Evolutionary conservation across 2,888 invertebrate species (phyloP), one percentile per base, ranked within the genome.

Genomic region (Mechanitis mazaeus): DNA sequence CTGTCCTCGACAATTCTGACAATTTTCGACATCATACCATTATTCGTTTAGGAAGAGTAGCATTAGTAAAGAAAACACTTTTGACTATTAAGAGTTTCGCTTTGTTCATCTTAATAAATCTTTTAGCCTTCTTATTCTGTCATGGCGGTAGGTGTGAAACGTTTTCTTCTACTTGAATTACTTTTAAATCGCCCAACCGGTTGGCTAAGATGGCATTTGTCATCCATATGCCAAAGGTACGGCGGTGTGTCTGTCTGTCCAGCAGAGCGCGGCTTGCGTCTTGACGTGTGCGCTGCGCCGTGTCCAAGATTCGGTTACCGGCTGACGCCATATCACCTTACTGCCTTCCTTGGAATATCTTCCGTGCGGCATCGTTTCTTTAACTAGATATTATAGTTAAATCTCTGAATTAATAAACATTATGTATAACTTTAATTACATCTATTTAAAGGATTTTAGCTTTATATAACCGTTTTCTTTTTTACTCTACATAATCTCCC

Each of bases 241-340:
- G 78, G 76, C 77, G 76, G 80, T 73, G 77, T 66, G 78, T 77
- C 76, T 78, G 79, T 72, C 76, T 79, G 83, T 71, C 76, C 84
- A 84, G 71, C 76, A 76, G 81, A 84, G 83, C 85, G 81, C 65
- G 71, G 73, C 72, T 68, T 70, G 71, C 75, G 74, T 67, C 70
- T 66, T 72, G 85, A 83, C 83, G 80, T 80, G 81, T 76, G 80
- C 79, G 74, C 71, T 63, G 71, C 71, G 62, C 74, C 75, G 75
- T 77, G 71, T 72, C 65, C 67, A 58, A 65, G 75, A 76, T 80
- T 80, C 81, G 83, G 81, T 83, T 80, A 80, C 86, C 84, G 81
- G 67, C 84, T 85, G 85, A 84, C 75, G 72, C 72, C 69, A 63
- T 73, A 72, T 74, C 72, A 45, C 28, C 68, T 72, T 72, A 70